Base-by-base conservation (phyloP, 2,113 vertebrate genomes). In the Nesogale talazaci region DNA sequence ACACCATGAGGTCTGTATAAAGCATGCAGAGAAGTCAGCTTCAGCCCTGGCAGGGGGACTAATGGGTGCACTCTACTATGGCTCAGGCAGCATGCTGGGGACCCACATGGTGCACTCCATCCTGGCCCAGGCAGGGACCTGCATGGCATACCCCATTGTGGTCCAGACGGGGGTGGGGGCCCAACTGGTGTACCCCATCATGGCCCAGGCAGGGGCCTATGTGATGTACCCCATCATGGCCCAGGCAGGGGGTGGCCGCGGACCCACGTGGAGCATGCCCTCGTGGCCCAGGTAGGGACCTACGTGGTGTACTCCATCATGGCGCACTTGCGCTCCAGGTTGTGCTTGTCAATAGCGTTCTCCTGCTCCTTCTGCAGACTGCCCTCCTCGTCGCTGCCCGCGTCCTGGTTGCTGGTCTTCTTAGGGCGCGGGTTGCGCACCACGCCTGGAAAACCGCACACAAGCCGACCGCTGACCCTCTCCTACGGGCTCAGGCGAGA, bases 261-360 rank as follows among this genome's bases (percentile, higher is more conserved):
- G 12, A 31, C 16, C 34, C 10, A 59, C 57, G 14, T 59, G 57
- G 57, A 7, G 4, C 15, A 19, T 15, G 3, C 57, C 23, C 61
- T 65, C 20, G 22, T 2, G 61, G 61, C 42, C 59, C 59, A 61
- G 61, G 23, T 8, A 22, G 6, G 61, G 61, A 27, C 61, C 61
- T 96, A 98, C 98, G 97, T 97, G 76, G 97, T 98, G 1, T 98
- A 98, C 38, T 98, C 97, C 97, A 98, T 65, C 97, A 98, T 98
- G 0, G 97, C 98, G 27, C 98, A 97, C 77, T 98, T 98, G 0
- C 98, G 92, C 61, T 98, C 98, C 91, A 98, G 96, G 4, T 98
- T 98, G 96, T 98, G 98, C 61, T 97, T 98, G 92, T 98, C 94
- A 5, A 94, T 93, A 52, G 98, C 98, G 1, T 92, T 97, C 89